Conservation (phyloP, 2,888 invertebrate species). For the Trissolcus brochymenae region DNA sequence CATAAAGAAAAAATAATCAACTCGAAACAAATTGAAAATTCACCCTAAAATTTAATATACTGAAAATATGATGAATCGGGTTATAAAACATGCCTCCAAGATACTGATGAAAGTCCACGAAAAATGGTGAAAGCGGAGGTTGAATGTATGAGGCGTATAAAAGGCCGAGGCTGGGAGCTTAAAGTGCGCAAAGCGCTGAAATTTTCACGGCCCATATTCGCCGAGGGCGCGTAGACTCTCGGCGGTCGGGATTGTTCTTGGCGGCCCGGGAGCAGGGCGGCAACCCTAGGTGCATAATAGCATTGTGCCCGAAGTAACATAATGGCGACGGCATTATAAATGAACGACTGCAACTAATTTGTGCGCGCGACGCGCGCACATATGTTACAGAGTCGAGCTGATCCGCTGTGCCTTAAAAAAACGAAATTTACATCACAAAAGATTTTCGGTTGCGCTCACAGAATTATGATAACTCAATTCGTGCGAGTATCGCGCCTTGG, state of each 20-base stretch:
- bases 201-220: slow-evolving; percentile 69
- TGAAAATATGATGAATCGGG: not conserved
- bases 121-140: not conserved
- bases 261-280: slow-evolving; percentile 34
- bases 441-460: slow-evolving; percentile 11
- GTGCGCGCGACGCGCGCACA: slow-evolving; percentile 55
- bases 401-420: slow-evolving; percentile 34
- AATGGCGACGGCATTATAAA: slow-evolving; percentile 71
- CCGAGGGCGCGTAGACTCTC: slow-evolving; percentile 49
- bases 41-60: no score
- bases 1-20: slow-evolving; percentile 10
- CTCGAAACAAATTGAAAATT: no score
- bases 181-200: slow-evolving; percentile 64
- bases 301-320: slow-evolving; percentile 66
- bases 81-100: no score
- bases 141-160: slow-evolving; percentile 18
- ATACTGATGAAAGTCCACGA: no score
- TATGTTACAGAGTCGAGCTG: slow-evolving; percentile 49
- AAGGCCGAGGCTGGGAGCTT: slow-evolving; percentile 61
- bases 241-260: slow-evolving; percentile 55
- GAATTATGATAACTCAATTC: slow-evolving; percentile 41
- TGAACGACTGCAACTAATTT: slow-evolving; percentile 74
- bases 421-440: slow-evolving; percentile 40
- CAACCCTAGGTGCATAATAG: slow-evolving; percentile 64
- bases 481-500: not conserved